Evolutionary conservation across 2,888 invertebrate species (phyloP).

Genomic region (Torymus texanus): DNA sequence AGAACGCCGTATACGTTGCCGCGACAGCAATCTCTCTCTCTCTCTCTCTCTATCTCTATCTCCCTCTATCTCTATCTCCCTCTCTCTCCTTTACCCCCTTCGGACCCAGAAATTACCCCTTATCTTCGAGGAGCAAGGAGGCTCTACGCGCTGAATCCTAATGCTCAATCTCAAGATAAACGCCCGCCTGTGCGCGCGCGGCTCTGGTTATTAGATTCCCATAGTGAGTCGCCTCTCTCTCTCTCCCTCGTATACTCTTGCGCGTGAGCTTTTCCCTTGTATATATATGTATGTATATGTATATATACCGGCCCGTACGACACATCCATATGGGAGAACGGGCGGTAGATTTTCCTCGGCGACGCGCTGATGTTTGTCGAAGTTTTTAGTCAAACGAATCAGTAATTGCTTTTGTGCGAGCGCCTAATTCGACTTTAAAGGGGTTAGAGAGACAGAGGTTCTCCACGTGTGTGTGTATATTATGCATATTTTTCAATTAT

Average conservation of each 20-base stretch:
- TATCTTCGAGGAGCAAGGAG: slow-evolving; percentile 70
- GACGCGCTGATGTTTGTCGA: background rate
- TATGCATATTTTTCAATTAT: slow-evolving; percentile 24
- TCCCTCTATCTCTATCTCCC: too few species aligned
- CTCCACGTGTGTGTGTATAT: too few species aligned
- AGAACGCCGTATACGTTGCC: too few species aligned
- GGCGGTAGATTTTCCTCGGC: too few species aligned
- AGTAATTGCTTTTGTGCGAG: slow-evolving; percentile 2
- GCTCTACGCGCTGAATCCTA: slow-evolving; percentile 64
- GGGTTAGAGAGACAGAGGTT: too few species aligned
- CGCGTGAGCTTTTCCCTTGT: too few species aligned
- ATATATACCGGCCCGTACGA: too few species aligned
- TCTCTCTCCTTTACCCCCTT: slow-evolving; percentile 55
- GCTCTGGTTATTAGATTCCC: slow-evolving; percentile 30
- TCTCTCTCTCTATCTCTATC: too few species aligned
- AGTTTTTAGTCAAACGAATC: slow-evolving; percentile 3
- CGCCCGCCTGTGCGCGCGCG: background rate
- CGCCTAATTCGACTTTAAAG: slow-evolving; percentile 1
- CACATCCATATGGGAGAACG: too few species aligned
- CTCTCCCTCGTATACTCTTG: background rate
- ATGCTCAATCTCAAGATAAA: slow-evolving; percentile 64
- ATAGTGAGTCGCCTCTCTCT: slow-evolving; percentile 1
- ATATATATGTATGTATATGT: too few species aligned
- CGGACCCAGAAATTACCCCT: slow-evolving; percentile 72
- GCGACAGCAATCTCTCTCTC: too few species aligned